These are phyloP conservation scores for Omphaloscelis lunosa DNA, from an alignment of 2,888 invertebrate species.

Conservation along the genomic window DNA sequence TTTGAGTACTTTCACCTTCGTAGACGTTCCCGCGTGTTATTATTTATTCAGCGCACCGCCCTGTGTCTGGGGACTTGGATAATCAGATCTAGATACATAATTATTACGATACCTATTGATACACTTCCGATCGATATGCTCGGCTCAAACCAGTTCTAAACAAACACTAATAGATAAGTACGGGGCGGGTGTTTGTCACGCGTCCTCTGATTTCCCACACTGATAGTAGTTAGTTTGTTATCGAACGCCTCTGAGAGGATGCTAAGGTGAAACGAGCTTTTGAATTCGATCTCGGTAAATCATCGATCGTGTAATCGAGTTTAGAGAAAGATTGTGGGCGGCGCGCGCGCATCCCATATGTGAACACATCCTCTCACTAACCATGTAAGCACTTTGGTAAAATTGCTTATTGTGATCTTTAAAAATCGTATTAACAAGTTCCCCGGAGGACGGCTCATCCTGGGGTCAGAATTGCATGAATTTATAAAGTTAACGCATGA, in stretches of 20 bases:
- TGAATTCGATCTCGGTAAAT: conserved; percentile 89
- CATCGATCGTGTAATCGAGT: conserved; percentile 89
- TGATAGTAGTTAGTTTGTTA: conserved; percentile 70
- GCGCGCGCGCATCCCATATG: conserved; percentile 84
- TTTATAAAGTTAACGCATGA: conserved; percentile 73
- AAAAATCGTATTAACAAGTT: conserved; percentile 69
- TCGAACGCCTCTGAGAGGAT: conserved; percentile 76
- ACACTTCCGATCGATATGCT: conserved; percentile 68
- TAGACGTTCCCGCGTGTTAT: conserved; percentile 73
- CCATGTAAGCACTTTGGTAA: conserved; percentile 76
- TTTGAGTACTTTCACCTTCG: conserved; percentile 87
- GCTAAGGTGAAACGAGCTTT: conserved; percentile 84
- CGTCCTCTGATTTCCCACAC: conserved; percentile 73
- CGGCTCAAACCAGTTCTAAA: conserved; percentile 68
- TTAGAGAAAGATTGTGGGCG: conserved; percentile 89
- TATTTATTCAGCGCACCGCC: conserved; percentile 83
- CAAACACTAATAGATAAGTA: conserved; percentile 66
- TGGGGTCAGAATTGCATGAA: conserved; percentile 86
- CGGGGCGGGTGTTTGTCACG: conserved; percentile 69
- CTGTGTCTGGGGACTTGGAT: conserved; percentile 78
- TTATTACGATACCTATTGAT: conserved; percentile 75
- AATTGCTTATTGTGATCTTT: conserved; percentile 73
- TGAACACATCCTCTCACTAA: conserved; percentile 86
- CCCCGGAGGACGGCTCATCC: conserved; percentile 87
- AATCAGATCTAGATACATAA: conserved; percentile 85